Base-by-base conservation (phyloP, 2,888 invertebrate genomes). In the Stomorhina lunata region DNA sequence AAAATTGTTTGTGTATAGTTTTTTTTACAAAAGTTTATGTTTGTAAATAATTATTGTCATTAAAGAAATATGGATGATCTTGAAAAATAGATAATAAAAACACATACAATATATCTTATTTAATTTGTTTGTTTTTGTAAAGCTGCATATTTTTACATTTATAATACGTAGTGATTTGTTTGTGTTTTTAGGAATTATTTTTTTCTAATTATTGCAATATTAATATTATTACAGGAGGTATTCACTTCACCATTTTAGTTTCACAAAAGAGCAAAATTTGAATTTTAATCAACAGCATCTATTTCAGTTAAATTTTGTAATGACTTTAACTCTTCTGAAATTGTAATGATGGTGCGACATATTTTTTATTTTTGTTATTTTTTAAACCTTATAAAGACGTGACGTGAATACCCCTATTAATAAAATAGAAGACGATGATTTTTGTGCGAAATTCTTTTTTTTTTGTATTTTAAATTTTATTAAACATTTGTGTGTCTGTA, bases 361-460 rank as follows among this genome's bases (percentile, higher is more conserved):
- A n/a, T n/a, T n/a, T n/a, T n/a, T n/a, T n/a, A n/a, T n/a, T n/a
- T n/a, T n/a, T n/a, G n/a, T n/a, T n/a, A n/a, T n/a, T n/a, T n/a
- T n/a, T n/a, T n/a, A n/a, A n/a, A n/a, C n/a, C n/a, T n/a, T n/a
- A n/a, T n/a, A n/a, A n/a, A n/a, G n/a, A n/a, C n/a, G n/a, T n/a
- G n/a, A n/a, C n/a, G n/a, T n/a, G n/a, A n/a, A n/a, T n/a, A n/a
- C n/a, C n/a, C n/a, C n/a, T n/a, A n/a, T n/a, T n/a, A n/a, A n/a
- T n/a, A n/a, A n/a, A n/a, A n/a, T n/a, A n/a, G 6, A 32, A 17
- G 22, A 25, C n/a, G 20, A 57, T 2, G 7, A 45, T 45, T 48
- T 75, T 61, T 75, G 75, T 69, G 75, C 75, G 45, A 66, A 40
- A 50, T 45, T 22, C 17, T 32, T 29, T 48, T 78, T 48, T 25